These are phyloP conservation scores for Lutjanus campechanus DNA, from an alignment of 2,797 vertebrate species.

Conservation along the genomic window DNA sequence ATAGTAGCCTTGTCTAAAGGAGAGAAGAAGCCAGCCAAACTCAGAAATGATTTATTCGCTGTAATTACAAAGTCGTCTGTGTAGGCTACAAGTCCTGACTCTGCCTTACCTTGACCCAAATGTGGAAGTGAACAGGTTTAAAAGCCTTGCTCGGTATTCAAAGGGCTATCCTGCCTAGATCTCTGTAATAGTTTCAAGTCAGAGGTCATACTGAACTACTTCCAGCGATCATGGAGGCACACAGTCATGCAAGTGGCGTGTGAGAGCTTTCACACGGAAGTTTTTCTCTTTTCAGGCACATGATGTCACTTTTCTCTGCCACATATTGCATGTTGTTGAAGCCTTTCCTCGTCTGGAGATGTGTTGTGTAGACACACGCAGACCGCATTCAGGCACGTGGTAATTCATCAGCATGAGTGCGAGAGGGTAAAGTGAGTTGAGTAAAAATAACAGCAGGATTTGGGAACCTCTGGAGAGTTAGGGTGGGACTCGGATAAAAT, in stretches of 20 bases:
- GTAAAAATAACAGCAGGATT: conserved; percentile 85
- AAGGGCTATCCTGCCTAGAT: conserved; percentile 31
- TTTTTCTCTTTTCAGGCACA: conserved; percentile 23
- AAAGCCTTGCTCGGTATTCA: conserved; percentile 54
- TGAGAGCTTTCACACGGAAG: conserved; percentile 36
- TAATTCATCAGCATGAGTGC: conserved; percentile 60
- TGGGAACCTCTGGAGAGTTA: conserved; percentile 77
- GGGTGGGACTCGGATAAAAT: conserved; percentile 85
- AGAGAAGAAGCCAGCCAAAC: conserved; percentile 13
- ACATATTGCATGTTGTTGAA: conserved; percentile 51
- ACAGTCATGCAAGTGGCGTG: conserved; percentile 23
- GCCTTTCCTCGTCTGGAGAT: conserved; percentile 24
- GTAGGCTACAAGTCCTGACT: conserved; percentile 45
- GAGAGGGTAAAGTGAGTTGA: conserved; percentile 45
- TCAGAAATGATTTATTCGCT: conserved; percentile 50
- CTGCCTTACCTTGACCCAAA: conserved; percentile 66
- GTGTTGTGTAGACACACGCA: conserved; percentile 35
- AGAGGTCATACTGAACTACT: conserved; percentile 52
- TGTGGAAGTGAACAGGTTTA: conserved; percentile 47
- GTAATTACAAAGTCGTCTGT: conserved; percentile 51
- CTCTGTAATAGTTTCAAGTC: conserved; percentile 58
- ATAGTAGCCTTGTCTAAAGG: conserved; percentile 22
- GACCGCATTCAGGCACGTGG: conserved; percentile 33
- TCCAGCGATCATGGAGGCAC: conserved; percentile 57
- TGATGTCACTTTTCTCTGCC: conserved; percentile 59